Percentiles rank a stretch among this genome's conserved stretches.
Conservation (phyloP, 2,797 vertebrate species). For the Emydoidea blandingii region DNA sequence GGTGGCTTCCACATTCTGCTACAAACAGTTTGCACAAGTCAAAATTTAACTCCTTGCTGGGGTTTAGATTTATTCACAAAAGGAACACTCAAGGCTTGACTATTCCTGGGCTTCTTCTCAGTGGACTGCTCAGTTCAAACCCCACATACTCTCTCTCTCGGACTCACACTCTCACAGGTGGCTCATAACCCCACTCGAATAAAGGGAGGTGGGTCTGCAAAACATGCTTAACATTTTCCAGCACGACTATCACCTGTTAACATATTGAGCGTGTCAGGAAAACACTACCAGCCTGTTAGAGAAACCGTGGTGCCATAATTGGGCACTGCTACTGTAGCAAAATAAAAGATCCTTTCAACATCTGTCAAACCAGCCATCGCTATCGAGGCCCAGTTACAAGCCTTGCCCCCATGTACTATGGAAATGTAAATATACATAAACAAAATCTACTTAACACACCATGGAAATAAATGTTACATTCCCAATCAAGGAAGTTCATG, state of each 20-base stretch:
- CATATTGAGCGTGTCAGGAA: neutral
- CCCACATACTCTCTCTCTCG: neutral
- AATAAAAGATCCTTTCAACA: conserved; percentile 4
- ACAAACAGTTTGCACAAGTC: neutral
- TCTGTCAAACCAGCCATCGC: neutral
- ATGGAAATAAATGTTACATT: neutral
- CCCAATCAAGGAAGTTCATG: neutral
- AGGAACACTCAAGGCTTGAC: neutral
- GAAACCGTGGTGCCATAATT: neutral
- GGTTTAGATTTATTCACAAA: neutral
- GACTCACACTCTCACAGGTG: too few relatives aligned
- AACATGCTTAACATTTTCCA: conserved; percentile 7
- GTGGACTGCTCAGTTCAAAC: rapidly evolving
- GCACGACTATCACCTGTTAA: neutral
- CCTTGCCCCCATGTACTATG: neutral
- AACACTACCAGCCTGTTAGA: neutral
- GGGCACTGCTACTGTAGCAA: neutral
- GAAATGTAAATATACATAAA: neutral
- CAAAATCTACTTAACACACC: neutral
- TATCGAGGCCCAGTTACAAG: neutral
- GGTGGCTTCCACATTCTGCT: neutral
- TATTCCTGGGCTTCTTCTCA: neutral
- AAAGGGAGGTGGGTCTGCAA: too few relatives aligned
- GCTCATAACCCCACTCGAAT: too few relatives aligned
- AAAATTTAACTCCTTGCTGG: neutral